Percentiles rank a stretch among this genome's conserved stretches.
Conservation (phyloP, 2,888 invertebrate genomes). For the Lutraria lutraria region DNA sequence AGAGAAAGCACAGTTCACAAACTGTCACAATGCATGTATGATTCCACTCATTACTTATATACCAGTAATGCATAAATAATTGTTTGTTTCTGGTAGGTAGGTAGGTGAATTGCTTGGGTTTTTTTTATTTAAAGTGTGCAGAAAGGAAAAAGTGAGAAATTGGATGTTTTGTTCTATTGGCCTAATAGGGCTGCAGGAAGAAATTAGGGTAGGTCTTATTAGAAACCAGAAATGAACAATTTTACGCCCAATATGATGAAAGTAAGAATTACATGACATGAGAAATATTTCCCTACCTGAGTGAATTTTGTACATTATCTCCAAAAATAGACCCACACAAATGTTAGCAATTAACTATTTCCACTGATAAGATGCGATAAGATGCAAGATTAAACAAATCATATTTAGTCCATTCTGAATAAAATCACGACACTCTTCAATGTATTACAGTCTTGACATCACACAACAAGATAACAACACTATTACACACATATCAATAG, state of each 20-base stretch:
- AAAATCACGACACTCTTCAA: background rate
- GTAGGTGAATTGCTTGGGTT: no score
- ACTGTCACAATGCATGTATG: background rate
- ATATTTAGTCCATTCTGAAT: background rate
- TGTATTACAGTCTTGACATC: background rate
- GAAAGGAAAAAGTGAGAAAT: no score
- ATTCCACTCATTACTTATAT: background rate
- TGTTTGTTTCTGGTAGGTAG: no score
- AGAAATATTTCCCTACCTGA: background rate
- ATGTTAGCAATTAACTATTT: background rate
- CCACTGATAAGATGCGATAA: background rate
- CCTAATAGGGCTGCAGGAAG: no score
- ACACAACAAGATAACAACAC: background rate
- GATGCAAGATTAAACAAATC: background rate
- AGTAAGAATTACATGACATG: background rate
- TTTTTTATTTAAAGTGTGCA: no score
- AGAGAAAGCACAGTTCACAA: no score
- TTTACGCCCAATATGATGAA: no score
- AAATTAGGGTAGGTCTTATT: no score
- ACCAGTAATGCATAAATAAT: no score
- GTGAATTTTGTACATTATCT: slow-evolving; percentile 8
- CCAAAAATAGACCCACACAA: background rate
- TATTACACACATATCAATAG: background rate
- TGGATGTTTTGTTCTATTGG: background rate
- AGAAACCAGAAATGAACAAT: no score